A percentile compares a stretch with the other conserved stretches of the same genome.
Conservation (phyloP, 1,140 invertebrate species). For the Nylanderia fulva region DNA sequence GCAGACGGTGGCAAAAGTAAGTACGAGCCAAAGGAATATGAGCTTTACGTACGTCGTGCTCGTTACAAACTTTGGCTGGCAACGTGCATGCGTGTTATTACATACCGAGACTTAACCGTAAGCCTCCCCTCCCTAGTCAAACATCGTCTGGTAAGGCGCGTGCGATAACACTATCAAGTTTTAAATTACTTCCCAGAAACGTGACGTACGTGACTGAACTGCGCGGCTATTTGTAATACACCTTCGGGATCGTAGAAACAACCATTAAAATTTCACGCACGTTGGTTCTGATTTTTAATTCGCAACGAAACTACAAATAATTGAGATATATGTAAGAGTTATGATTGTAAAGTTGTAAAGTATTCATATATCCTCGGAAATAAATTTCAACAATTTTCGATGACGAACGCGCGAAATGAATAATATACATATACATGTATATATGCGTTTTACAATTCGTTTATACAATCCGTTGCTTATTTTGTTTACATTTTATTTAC, state of each 20-base stretch:
- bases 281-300: slow-evolving; percentile 7
- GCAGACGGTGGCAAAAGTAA: slow-evolving; percentile 23
- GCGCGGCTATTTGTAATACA: slow-evolving; percentile 25
- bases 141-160: slow-evolving; percentile 65
- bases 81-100: slow-evolving; percentile 78
- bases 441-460: too few relatives aligned
- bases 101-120: slow-evolving; percentile 74
- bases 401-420: not conserved
- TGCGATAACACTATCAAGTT: slow-evolving; percentile 65
- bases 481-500: slow-evolving; percentile 6
- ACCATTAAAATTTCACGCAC: not conserved
- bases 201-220: slow-evolving; percentile 53
- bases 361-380: not conserved
- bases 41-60: slow-evolving; percentile 69
- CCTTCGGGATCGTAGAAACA: not conserved
- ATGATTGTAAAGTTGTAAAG: not conserved
- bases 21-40: slow-evolving; percentile 53
- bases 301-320: not conserved
- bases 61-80: slow-evolving; percentile 75
- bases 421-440: not conserved
- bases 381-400: not conserved
- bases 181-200: slow-evolving; percentile 71
- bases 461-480: not conserved
- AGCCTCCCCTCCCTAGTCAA: slow-evolving; percentile 69
- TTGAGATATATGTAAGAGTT: not conserved